Conservation (phyloP, 2,113 vertebrate genomes). For the Hassar affinis region DNA sequence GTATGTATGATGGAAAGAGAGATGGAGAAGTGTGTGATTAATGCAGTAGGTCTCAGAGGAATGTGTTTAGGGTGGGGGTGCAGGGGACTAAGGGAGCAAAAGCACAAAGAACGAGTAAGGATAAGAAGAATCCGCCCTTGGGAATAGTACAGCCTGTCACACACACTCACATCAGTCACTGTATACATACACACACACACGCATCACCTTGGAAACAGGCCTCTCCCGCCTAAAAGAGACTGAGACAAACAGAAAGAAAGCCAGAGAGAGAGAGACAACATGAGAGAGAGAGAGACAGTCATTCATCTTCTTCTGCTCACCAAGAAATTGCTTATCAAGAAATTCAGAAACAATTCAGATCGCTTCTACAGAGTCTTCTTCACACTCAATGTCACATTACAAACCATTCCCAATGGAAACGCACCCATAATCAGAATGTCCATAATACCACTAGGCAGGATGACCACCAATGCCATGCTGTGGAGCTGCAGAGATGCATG, state of each 20-base stretch:
- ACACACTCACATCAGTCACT: slow-evolving; percentile 55
- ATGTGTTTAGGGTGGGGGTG: slow-evolving; percentile 17
- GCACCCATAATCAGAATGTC: slow-evolving; percentile 3
- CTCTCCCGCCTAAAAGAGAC: slow-evolving; percentile 43
- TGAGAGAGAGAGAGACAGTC: not conserved
- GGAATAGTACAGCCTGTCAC: slow-evolving; percentile 52
- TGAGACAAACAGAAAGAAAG: not conserved
- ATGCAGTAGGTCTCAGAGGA: slow-evolving; percentile 14
- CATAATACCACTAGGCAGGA: not conserved
- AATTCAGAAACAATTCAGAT: not conserved
- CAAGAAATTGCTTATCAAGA: not conserved
- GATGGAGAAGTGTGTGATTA: slow-evolving; percentile 29
- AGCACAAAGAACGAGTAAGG: slow-evolving; percentile 14
- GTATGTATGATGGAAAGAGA: not conserved
- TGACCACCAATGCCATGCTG: not conserved
- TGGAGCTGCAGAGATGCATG: slow-evolving; percentile 8
- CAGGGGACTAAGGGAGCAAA: slow-evolving; percentile 9
- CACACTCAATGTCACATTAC: slow-evolving; percentile 9
- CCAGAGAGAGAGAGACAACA: too few relatives aligned
- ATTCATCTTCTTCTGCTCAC: slow-evolving; percentile 8
- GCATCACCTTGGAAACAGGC: slow-evolving; percentile 56
- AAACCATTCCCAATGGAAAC: not conserved
- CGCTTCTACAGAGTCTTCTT: not conserved
- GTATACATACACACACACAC: slow-evolving; percentile 36
- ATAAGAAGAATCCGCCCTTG: slow-evolving; percentile 36